These are phyloP conservation scores for Triplophysa bombifrons DNA, from an alignment of 2,797 vertebrate genomes.

Conservation along the genomic window DNA sequence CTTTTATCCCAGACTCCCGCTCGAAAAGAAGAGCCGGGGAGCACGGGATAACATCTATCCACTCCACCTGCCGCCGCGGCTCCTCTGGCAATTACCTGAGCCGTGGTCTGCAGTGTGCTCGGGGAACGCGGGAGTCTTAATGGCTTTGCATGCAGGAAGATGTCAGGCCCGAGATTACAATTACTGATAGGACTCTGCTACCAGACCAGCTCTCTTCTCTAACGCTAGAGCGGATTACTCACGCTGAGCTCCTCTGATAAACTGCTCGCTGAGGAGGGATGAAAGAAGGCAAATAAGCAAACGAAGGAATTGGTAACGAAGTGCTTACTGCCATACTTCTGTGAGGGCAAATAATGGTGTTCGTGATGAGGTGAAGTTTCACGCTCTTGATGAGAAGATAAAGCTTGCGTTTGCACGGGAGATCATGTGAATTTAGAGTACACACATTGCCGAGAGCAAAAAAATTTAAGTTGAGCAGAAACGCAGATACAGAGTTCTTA, in stretches of 20 bases:
- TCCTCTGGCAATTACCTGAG: constrained; percentile 56
- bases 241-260: constrained; percentile 49
- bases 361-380: constrained; percentile 10
- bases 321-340: constrained; percentile 28
- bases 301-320: constrained; percentile 26
- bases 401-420: not conserved
- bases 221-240: constrained; percentile 55
- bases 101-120: constrained; percentile 63
- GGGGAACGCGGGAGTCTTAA: not conserved
- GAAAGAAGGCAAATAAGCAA: constrained; percentile 43
- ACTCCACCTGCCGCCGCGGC: constrained; percentile 32
- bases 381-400: not conserved
- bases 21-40: constrained; percentile 22
- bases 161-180: constrained; percentile 13
- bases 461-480: not conserved
- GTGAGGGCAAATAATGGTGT: constrained; percentile 7
- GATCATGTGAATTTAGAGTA: not conserved
- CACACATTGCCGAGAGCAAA: too few relatives aligned
- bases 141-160: constrained; percentile 19
- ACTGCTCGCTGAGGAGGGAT: constrained; percentile 30
- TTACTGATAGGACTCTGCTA: constrained; percentile 72
- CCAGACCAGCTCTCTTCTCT: constrained; percentile 65
- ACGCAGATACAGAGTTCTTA: not conserved
- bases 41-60: constrained; percentile 49
- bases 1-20: constrained; percentile 32